Evolutionary conservation across 2,113 vertebrate genomes (phyloP).

Genomic region (Bambusicola thoracicus): DNA sequence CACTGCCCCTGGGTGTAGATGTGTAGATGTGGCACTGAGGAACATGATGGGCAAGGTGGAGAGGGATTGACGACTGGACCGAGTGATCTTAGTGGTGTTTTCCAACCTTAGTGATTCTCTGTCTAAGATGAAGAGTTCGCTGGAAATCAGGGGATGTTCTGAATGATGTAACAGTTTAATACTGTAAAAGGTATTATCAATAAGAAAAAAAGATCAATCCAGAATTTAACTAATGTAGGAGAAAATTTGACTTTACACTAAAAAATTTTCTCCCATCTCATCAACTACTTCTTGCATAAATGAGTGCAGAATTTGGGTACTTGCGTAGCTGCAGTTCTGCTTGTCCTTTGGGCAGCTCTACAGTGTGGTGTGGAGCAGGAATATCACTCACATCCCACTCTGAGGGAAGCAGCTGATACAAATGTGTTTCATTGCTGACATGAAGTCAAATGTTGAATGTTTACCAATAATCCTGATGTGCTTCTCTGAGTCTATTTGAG

Average conservation of each 20-base stretch:
- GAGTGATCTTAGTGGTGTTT: too few relatives aligned
- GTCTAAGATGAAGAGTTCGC: not conserved
- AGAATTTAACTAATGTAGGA: not conserved
- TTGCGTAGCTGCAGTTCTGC: not conserved
- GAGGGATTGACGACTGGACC: too few relatives aligned
- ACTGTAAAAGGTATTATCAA: not conserved
- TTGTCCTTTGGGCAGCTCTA: not conserved
- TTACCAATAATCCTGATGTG: not conserved
- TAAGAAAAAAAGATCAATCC: not conserved
- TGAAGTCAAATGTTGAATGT: not conserved
- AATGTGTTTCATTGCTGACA: not conserved
- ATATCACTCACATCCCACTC: not conserved
- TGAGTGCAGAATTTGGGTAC: fast-evolving
- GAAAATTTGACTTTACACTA: not conserved
- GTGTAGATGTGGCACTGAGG: too few relatives aligned
- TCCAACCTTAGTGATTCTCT: too few relatives aligned
- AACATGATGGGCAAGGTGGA: too few relatives aligned
- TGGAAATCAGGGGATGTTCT: not conserved
- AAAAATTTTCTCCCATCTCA: not conserved
- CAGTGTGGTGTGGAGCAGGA: fast-evolving
- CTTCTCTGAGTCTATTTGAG: not conserved
- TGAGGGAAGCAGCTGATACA: not conserved
- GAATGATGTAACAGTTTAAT: not conserved
- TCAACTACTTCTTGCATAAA: not conserved
- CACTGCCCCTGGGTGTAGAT: too few relatives aligned